These are phyloP conservation scores for Rhinoraja longicauda DNA, from an alignment of 2,797 vertebrate genomes.

Conservation along the genomic window DNA sequence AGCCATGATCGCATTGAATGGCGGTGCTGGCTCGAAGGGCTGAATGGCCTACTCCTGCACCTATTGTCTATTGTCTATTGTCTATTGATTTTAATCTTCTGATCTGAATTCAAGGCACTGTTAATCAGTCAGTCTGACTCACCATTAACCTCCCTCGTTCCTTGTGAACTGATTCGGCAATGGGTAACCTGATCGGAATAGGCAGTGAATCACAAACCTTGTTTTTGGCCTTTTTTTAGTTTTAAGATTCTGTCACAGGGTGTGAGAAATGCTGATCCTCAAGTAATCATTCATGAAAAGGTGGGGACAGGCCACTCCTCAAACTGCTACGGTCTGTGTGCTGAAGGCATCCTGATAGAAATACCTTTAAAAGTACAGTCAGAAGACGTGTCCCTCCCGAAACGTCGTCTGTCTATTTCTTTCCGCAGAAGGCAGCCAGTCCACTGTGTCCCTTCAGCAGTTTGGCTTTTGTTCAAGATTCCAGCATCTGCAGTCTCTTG, in stretches of 20 bases:
- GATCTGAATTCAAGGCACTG: background rate
- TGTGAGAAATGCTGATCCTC: background rate
- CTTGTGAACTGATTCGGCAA: background rate
- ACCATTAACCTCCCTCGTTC: background rate
- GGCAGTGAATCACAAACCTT: background rate
- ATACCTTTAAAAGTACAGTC: no score
- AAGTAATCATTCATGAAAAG: background rate
- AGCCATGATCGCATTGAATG: no score
- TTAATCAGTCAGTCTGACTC: background rate
- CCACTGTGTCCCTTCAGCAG: no score
- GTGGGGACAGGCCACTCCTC: background rate
- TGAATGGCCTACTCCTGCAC: no score
- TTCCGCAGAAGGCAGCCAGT: no score
- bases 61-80: no score
- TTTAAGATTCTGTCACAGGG: background rate
- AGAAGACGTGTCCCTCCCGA: no score
- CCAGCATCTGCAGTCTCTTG: no score
- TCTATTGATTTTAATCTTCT: background rate
- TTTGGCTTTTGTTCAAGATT: no score
- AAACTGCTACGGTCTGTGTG: background rate
- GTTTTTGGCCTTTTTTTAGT: background rate
- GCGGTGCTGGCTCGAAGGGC: no score
- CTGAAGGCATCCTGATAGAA: background rate
- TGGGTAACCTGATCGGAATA: background rate
- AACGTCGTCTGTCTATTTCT: no score